These are phyloP conservation scores for Pangasius larnaudii DNA, from an alignment of 2,797 vertebrate genomes.

Conservation along the genomic window DNA sequence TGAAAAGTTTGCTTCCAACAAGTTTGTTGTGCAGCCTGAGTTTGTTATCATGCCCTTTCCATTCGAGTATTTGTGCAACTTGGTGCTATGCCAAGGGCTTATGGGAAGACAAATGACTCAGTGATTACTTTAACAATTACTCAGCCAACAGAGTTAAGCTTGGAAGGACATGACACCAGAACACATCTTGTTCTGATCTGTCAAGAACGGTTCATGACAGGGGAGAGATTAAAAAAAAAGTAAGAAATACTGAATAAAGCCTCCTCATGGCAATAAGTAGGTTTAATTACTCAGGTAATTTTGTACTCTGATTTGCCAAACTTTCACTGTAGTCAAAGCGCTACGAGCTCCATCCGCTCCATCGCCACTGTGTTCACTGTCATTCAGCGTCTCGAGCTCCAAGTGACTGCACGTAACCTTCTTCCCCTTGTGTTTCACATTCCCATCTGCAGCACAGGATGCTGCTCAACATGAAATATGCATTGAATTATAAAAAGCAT, in stretches of 20 bases:
- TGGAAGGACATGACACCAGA: conserved; percentile 32
- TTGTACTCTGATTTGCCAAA: background rate
- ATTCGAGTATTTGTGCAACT: conserved; percentile 47
- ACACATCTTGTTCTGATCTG: conserved; percentile 47
- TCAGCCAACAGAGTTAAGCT: conserved; percentile 46
- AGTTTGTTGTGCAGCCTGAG: conserved; percentile 6
- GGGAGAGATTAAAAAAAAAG: background rate
- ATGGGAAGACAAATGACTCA: conserved; percentile 58
- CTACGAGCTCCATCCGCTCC: background rate
- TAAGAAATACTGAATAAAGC: background rate
- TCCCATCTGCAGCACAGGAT: conserved; percentile 50
- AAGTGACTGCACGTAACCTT: conserved; percentile 6
- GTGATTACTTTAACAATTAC: conserved; percentile 49
- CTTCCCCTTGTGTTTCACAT: conserved; percentile 28
- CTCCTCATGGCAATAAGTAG: background rate
- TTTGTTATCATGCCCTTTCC: conserved; percentile 38
- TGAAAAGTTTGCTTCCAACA: background rate
- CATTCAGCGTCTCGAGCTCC: background rate
- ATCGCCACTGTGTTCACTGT: background rate
- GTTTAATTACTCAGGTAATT: background rate
- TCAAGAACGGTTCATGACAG: conserved; percentile 27
- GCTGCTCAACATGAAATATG: conserved; percentile 71
- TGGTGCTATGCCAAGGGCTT: conserved; percentile 44
- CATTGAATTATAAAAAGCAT: conserved; percentile 74
- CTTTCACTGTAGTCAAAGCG: background rate